Conservation (phyloP, 2,888 invertebrate species). For the Lithophane socia region DNA sequence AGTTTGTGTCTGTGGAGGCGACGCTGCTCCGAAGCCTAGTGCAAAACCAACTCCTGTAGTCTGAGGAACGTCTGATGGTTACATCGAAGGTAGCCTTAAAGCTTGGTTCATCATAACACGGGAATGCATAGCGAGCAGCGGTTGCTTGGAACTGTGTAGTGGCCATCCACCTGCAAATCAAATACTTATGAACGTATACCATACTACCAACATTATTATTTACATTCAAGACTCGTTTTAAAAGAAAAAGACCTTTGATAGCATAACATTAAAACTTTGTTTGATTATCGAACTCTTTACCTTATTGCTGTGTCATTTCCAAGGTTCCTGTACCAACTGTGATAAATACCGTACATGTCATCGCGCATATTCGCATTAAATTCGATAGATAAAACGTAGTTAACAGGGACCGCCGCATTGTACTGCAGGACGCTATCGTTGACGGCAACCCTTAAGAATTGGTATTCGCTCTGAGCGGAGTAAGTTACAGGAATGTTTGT, state of each 20-base stretch:
- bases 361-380: constrained; percentile 78
- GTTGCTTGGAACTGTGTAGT: constrained; percentile 93
- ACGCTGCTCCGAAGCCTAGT: constrained; percentile 85
- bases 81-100: constrained; percentile 94
- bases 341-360: constrained; percentile 87
- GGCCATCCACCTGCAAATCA: constrained; percentile 88
- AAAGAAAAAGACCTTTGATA: constrained; percentile 1
- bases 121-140: constrained; percentile 93
- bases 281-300: constrained; percentile 63
- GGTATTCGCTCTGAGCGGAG: constrained; percentile 66
- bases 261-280: background rate
- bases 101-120: constrained; percentile 95
- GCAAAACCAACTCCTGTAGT: constrained; percentile 89
- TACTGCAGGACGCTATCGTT: constrained; percentile 68
- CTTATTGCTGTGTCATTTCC: constrained; percentile 64
- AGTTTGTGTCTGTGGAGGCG: background rate
- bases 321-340: constrained; percentile 82
- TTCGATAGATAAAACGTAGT: constrained; percentile 74
- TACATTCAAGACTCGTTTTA: background rate
- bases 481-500: constrained; percentile 53
- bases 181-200: constrained; percentile 9
- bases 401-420: constrained; percentile 63
- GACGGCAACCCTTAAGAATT: constrained; percentile 76
- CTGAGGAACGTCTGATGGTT: constrained; percentile 90
- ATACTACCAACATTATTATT: background rate